These are phyloP conservation scores for Desmophyllum pertusum DNA, from an alignment of 92 coral and sea anemone species.

Conservation along the genomic window DNA sequence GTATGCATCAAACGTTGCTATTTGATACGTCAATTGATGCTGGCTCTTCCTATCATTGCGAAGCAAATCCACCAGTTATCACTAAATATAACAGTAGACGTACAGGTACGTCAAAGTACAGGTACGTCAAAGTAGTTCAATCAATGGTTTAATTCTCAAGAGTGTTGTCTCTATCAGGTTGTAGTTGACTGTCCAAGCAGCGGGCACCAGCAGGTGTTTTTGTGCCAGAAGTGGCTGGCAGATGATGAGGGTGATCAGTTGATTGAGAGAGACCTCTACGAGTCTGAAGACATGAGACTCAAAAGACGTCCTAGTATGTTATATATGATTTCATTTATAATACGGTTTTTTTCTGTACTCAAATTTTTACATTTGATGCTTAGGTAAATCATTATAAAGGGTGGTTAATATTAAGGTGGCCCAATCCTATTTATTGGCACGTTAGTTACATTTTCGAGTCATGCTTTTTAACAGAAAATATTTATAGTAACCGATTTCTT, in stretches of 20 bases:
- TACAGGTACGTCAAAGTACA: too few species aligned
- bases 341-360: too few species aligned
- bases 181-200: constrained; percentile 96
- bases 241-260: constrained; percentile 96
- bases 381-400: too few species aligned
- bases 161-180: constrained; percentile 45
- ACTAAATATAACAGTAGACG: neutral
- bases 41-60: neutral
- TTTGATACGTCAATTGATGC: neutral
- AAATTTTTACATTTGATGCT: too few species aligned
- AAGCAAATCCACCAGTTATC: too few species aligned
- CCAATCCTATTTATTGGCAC: too few species aligned
- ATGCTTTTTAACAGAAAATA: too few species aligned
- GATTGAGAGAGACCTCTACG: constrained; percentile 91
- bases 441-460: too few species aligned
- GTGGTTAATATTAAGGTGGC: too few species aligned
- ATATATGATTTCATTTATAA: neutral
- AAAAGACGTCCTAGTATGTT: constrained; percentile 86
- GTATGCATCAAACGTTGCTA: too few species aligned
- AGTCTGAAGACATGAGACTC: constrained; percentile 98
- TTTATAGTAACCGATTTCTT: too few species aligned
- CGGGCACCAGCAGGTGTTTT: constrained; percentile 92
- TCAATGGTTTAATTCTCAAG: neutral
- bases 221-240: constrained; percentile 97
- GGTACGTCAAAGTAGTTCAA: too few species aligned